Percentiles rank a stretch among this genome's conserved stretches.
phyloP scores from a whole-genome alignment of 2,113 vertebrate species.

The Chaetorhynchus papuensis region DNA sequence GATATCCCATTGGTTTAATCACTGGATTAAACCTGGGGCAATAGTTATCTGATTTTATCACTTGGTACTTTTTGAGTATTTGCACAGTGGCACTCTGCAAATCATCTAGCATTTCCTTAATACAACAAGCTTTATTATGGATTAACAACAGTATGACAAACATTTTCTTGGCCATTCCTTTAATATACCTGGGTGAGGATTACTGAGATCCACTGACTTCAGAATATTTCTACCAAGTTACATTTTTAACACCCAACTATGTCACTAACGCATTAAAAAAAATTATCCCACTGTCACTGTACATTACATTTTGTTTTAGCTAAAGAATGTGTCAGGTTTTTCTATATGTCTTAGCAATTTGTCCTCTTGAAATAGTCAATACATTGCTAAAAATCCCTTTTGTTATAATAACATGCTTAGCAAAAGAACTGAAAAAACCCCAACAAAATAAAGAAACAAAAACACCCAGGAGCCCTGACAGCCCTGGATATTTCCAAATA shows the following conservation, averaged over 20 bases:
- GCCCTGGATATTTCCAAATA: background rate
- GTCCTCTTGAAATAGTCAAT: background rate
- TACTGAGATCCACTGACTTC: background rate
- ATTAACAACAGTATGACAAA: background rate
- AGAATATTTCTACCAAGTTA: background rate
- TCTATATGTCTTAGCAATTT: background rate
- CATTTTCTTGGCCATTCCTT: background rate
- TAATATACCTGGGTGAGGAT: background rate
- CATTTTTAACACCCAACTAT: background rate
- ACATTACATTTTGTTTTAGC: background rate
- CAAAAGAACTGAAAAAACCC: accelerated
- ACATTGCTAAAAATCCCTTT: background rate
- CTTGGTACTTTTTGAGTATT: conserved; percentile 29
- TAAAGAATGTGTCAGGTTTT: background rate
- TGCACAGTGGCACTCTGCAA: conserved; percentile 13
- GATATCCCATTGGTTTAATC: conserved; percentile 31
- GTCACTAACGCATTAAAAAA: background rate
- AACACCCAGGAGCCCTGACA: background rate
- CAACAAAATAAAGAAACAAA: background rate
- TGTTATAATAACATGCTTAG: background rate
- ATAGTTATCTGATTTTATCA: conserved; percentile 26
- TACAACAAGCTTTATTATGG: conserved; percentile 1
- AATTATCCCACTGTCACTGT: background rate
- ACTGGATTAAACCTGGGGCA: conserved; percentile 19
- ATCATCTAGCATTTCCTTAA: conserved; percentile 22